A percentile compares a stretch with the other conserved stretches of the same genome.
Evolutionary conservation across 2,888 invertebrate genomes (phyloP).

Genomic region (Volucella inflata): DNA sequence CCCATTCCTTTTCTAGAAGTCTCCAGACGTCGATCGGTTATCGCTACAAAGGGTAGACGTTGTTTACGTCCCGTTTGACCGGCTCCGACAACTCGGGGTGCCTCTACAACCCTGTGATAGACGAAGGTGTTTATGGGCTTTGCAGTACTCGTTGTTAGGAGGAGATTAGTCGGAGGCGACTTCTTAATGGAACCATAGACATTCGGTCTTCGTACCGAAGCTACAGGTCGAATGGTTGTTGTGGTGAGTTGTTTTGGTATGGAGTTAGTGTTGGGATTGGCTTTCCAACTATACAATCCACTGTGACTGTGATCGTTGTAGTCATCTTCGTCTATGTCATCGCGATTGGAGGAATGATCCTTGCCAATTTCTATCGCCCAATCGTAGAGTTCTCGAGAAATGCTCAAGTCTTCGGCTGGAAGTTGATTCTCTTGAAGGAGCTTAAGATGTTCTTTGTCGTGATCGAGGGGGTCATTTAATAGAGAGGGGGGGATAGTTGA

Average conservation of each 20-base stretch:
- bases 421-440: slow-evolving; percentile 78
- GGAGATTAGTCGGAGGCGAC: slow-evolving; percentile 48
- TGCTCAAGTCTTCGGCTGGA: slow-evolving; percentile 79
- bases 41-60: slow-evolving; percentile 83
- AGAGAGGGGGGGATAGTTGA: slow-evolving; percentile 48
- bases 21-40: slow-evolving; percentile 83
- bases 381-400: slow-evolving; percentile 76
- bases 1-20: slow-evolving; percentile 78
- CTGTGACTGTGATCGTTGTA: slow-evolving; percentile 47
- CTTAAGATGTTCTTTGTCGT: slow-evolving; percentile 67
- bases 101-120: slow-evolving; percentile 82
- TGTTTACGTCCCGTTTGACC: slow-evolving; percentile 81
- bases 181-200: slow-evolving; percentile 65
- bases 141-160: slow-evolving; percentile 33
- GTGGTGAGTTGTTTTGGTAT: slow-evolving; percentile 49
- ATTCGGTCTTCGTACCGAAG: slow-evolving; percentile 60
- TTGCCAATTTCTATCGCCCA: slow-evolving; percentile 67
- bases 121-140: slow-evolving; percentile 81
- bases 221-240: slow-evolving; percentile 51
- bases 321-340: slow-evolving; percentile 39
- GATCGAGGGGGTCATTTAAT: slow-evolving; percentile 61
- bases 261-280: slow-evolving; percentile 74
- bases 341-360: slow-evolving; percentile 33
- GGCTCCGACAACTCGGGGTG: slow-evolving; percentile 79
- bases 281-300: slow-evolving; percentile 72